Evolutionary conservation across 2,113 vertebrate species (phyloP).

Genomic region (Pachycephala philippinensis): DNA sequence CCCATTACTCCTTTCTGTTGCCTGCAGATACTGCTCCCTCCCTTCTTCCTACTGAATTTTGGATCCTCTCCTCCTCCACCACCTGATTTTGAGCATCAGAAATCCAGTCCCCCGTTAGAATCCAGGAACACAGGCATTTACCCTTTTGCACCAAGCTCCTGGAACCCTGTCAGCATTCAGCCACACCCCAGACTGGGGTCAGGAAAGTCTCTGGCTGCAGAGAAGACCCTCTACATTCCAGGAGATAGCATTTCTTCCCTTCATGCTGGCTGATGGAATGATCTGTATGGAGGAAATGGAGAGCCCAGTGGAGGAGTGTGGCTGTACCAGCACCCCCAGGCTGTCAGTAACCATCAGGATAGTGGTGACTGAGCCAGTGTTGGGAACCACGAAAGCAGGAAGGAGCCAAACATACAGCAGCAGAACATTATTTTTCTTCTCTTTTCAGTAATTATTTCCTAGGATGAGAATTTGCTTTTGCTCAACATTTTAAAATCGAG

Average conservation of each 20-base stretch:
- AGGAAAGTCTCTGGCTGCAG: neutral
- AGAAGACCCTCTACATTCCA: neutral
- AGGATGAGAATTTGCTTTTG: neutral
- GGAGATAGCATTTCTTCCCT: neutral
- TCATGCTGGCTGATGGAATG: neutral
- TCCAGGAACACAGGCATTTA: neutral
- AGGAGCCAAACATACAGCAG: neutral
- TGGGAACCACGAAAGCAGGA: neutral
- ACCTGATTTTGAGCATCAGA: neutral
- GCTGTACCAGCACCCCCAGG: neutral
- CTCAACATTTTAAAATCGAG: neutral
- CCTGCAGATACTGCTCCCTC: neutral
- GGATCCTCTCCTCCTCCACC: neutral
- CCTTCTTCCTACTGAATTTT: neutral
- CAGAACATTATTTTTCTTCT: neutral
- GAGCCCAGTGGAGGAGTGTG: neutral
- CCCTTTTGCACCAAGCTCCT: neutral
- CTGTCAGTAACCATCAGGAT: neutral
- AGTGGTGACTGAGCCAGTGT: neutral
- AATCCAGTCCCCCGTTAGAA: neutral
- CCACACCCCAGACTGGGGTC: neutral
- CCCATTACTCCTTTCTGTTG: neutral
- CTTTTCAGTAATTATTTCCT: neutral
- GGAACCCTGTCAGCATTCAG: neutral
- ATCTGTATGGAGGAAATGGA: neutral